Conservation (phyloP, 2,113 vertebrate genomes). For the Madoqua kirkii region DNA sequence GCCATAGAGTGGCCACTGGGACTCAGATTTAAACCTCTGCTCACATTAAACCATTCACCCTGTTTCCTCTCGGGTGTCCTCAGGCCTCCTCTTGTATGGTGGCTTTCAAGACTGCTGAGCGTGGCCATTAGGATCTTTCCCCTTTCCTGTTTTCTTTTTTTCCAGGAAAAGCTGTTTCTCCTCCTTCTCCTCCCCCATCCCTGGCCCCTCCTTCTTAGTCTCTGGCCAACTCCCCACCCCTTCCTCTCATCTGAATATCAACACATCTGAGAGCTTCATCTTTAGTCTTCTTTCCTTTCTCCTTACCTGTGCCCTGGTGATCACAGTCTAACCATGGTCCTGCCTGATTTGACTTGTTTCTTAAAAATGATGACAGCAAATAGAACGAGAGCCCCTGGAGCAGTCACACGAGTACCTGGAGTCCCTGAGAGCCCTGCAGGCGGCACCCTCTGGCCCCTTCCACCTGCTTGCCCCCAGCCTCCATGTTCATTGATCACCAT, state of each 20-base stretch:
- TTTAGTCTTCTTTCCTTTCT: not conserved
- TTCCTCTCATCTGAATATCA: not conserved
- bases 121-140: not conserved
- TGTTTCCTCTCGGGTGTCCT: not conserved
- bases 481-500: accelerated
- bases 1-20: not conserved
- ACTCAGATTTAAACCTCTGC: not conserved
- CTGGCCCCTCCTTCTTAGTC: not conserved
- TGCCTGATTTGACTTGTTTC: not conserved
- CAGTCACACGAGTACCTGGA: accelerated
- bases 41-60: not conserved
- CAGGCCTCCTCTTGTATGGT: not conserved
- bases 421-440: not conserved
- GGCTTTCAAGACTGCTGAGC: not conserved
- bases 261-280: not conserved
- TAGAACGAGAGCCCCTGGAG: not conserved
- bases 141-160: not conserved
- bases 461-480: not conserved
- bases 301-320: not conserved
- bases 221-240: not conserved
- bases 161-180: not conserved
- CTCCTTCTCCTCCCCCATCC: not conserved
- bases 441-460: not conserved
- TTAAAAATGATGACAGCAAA: not conserved
- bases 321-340: not conserved